phyloP scores from a whole-genome alignment of 1,140 invertebrate genomes.

The Chelonus insularis region DNA sequence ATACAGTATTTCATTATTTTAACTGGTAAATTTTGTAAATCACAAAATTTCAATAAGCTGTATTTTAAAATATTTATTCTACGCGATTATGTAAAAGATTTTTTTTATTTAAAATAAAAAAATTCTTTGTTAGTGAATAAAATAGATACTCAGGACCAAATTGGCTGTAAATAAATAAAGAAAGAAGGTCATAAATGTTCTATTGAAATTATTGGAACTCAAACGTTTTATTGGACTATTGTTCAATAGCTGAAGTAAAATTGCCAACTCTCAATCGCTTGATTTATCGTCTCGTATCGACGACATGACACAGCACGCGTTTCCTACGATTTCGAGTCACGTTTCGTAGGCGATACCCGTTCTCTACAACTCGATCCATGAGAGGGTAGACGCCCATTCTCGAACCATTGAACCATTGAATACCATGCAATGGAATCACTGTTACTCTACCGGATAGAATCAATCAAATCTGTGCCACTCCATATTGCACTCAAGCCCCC shows the following conservation, averaged over 20 bases:
- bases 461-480: constrained; percentile 22
- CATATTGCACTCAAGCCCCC: neutral
- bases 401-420: constrained; percentile 14
- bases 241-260: constrained; percentile 1
- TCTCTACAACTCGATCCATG: neutral
- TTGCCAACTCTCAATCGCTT: constrained; percentile 8
- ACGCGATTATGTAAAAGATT: too few species aligned
- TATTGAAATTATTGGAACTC: neutral
- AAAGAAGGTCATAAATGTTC: too few species aligned
- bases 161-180: too few species aligned
- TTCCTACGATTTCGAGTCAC: constrained; percentile 30
- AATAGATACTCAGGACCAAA: too few species aligned
- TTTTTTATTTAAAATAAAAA: too few species aligned
- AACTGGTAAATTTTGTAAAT: too few species aligned
- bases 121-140: too few species aligned
- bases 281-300: constrained; percentile 21
- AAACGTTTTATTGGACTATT: constrained; percentile 1
- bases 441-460: constrained; percentile 22
- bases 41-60: too few species aligned
- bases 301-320: constrained; percentile 17
- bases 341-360: constrained; percentile 11
- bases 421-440: constrained; percentile 20
- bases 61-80: too few species aligned
- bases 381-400: constrained; percentile 14
- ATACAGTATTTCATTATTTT: too few species aligned